These are phyloP conservation scores for Bilobella aurantiaca DNA, from an alignment of 1,140 invertebrate genomes.

Conservation along the genomic window DNA sequence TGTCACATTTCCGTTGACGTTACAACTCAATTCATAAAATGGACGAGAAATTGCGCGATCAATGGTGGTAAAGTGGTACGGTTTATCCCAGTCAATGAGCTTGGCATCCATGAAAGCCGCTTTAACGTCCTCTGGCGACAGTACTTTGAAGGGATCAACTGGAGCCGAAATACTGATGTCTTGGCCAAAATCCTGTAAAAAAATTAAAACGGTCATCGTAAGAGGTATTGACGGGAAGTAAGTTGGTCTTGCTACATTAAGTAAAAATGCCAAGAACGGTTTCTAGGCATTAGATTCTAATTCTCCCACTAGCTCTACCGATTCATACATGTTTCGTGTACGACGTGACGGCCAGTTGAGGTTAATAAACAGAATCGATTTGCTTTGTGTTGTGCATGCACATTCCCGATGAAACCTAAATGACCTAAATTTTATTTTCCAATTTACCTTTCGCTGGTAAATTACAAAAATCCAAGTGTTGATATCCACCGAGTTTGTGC, in stretches of 20 bases:
- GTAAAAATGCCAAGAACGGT: too few relatives aligned
- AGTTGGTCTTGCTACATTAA: too few relatives aligned
- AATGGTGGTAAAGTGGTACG: not conserved
- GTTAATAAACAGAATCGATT: not conserved
- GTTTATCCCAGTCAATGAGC: not conserved
- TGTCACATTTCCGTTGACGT: not conserved
- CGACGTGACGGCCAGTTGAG: too few relatives aligned
- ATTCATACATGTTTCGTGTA: too few relatives aligned
- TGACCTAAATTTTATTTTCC: too few relatives aligned
- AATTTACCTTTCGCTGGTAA: not conserved
- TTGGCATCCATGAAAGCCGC: not conserved
- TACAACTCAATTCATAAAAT: not conserved
- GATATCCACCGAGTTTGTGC: too few relatives aligned
- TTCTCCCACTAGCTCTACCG: too few relatives aligned
- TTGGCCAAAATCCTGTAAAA: not conserved
- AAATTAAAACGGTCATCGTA: not conserved
- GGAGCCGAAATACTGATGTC: not conserved
- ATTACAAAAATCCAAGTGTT: not conserved
- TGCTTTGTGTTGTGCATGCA: not conserved
- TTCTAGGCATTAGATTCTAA: too few relatives aligned
- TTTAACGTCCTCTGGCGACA: not conserved
- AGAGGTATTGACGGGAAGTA: too few relatives aligned
- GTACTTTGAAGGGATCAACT: not conserved
- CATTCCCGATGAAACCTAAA: not conserved
- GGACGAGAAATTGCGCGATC: not conserved